These are phyloP conservation scores for Lampropteryx suffumata DNA, from an alignment of 2,888 invertebrate species.

Conservation along the genomic window DNA sequence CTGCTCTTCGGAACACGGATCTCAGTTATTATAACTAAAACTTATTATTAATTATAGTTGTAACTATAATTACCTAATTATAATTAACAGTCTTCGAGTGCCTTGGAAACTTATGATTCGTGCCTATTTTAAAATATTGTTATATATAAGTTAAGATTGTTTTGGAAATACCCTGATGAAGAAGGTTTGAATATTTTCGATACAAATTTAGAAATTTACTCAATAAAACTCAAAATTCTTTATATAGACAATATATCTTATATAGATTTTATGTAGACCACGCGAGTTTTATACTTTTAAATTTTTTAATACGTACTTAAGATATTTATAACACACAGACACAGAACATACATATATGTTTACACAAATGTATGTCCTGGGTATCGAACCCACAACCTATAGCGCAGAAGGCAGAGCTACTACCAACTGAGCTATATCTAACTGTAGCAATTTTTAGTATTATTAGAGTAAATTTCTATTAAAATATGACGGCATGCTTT, in stretches of 20 bases:
- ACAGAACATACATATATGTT: too few species aligned
- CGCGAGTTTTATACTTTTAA: too few species aligned
- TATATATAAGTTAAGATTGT: conserved; percentile 24
- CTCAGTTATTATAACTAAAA: conserved; percentile 41
- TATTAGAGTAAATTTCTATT: conserved; percentile 12
- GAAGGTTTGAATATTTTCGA: conserved; percentile 21
- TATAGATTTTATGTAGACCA: too few species aligned
- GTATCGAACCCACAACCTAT: too few species aligned
- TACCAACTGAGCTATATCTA: too few species aligned
- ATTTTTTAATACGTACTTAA: too few species aligned
- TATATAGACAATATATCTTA: too few species aligned
- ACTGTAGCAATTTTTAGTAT: too few species aligned
- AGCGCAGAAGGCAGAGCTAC: too few species aligned
- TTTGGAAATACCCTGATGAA: conserved; percentile 13
- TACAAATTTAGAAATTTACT: conserved; percentile 4
- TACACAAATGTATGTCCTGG: too few species aligned
- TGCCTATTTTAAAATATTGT: conserved; percentile 48
- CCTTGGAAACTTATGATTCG: conserved; percentile 62
- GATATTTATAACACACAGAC: too few species aligned
- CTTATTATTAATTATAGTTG: conserved; percentile 20
- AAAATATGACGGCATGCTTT: conserved; percentile 21
- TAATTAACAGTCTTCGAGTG: conserved; percentile 47
- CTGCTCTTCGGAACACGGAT: conserved; percentile 53
- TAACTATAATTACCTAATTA: background rate
- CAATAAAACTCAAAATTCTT: background rate